Evolutionary conservation across 2,888 invertebrate genomes (phyloP).

Genomic region (Nemotelus nigrinus): DNA sequence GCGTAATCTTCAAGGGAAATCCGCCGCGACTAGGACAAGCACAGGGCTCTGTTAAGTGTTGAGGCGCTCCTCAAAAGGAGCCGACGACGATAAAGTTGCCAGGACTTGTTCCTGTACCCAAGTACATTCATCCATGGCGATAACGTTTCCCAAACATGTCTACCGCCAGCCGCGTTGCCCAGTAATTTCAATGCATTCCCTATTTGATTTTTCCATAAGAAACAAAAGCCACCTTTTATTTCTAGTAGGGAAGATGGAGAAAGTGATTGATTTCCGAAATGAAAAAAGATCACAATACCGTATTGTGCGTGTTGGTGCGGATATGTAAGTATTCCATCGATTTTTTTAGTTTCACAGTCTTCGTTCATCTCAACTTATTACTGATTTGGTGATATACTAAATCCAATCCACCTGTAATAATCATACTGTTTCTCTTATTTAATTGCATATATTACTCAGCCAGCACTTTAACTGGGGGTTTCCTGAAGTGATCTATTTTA

Average conservation of each 20-base stretch:
- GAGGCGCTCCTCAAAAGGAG: slow-evolving; percentile 45
- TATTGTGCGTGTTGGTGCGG: too few species aligned
- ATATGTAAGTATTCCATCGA: too few species aligned
- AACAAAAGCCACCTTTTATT: slow-evolving; percentile 29
- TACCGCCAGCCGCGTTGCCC: slow-evolving; percentile 32
- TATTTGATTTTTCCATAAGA: slow-evolving; percentile 41
- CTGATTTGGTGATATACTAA: too few species aligned
- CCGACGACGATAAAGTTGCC: slow-evolving; percentile 44
- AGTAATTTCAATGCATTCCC: slow-evolving; percentile 25
- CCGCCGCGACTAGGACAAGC: slow-evolving; percentile 44
- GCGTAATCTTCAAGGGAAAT: slow-evolving; percentile 45
- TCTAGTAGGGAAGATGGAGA: slow-evolving; percentile 26
- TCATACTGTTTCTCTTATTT: too few species aligned
- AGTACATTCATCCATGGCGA: slow-evolving; percentile 48
- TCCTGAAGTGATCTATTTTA: too few species aligned
- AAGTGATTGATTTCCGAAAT: not conserved
- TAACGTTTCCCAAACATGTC: slow-evolving; percentile 50
- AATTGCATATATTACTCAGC: too few species aligned
- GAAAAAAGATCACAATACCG: slow-evolving; percentile 23
- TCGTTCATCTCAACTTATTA: too few species aligned
- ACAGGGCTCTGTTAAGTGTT: slow-evolving; percentile 9
- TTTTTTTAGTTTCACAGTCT: too few species aligned
- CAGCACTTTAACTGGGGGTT: too few species aligned
- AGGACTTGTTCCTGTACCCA: slow-evolving; percentile 48
- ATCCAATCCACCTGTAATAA: too few species aligned